Base-by-base conservation (phyloP, 2,888 invertebrate genomes). In the Drosophila lutescens region DNA sequence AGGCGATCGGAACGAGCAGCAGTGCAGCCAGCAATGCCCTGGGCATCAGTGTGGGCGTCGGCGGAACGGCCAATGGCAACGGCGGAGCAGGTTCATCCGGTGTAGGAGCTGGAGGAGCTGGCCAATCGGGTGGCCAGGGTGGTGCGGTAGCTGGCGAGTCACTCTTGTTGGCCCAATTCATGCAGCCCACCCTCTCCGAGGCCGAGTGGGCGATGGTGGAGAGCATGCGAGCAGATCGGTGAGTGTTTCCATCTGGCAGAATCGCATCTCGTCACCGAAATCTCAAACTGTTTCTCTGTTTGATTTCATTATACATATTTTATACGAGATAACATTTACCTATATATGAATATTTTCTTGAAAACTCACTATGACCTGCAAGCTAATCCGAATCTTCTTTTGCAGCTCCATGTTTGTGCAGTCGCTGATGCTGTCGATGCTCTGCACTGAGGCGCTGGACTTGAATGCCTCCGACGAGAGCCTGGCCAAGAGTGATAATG, bases 331-430 rank as follows among this genome's bases (percentile, higher is more conserved):
- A 36, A 23, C 23, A 23, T 4, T 23, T n/a, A 38, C n/a, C 13
- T 6, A 5, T 5, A 6, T 5, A 5, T 38, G 5, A 5, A 38
- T 13, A 4, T n/a, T n/a, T 38, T 4, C 36, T 1, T 12, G 13
- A 13, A 36, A 36, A 4, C 12, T 12, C n/a, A 38, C 38, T 38
- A 32, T 38, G 38, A 38, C n/a, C 15, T 17, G 17, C 30, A 8
- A 73, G 3, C 20, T 54, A 34, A 59, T 15, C 5, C 9, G 2
- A 15, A 10, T 23, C 1, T 10, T 51, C 1, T 10, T 15, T 5
- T 78, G 36, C 55, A 92, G 92, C 70, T 92, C 92, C 60, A 93
- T 95, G 86, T 96, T 95, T 92, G 94, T 95, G 74, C 95, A 95
- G 92, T 95, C 95, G 91, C 91, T 96, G 79, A 91, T 95, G 79